Conservation (phyloP, 2,888 invertebrate species). For the Nasonovia ribisnigri region DNA sequence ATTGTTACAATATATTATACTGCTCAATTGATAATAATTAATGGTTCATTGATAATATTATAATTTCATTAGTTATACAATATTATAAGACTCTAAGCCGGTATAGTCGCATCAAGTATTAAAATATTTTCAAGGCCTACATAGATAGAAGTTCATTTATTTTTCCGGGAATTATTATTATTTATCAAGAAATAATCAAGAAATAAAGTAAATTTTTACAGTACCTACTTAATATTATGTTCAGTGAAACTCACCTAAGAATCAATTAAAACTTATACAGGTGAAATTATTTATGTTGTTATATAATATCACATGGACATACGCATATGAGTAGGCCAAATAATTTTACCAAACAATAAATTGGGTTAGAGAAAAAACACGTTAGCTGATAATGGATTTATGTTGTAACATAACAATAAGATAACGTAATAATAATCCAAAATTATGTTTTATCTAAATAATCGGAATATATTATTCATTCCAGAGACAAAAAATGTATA, state of each 20-base stretch:
- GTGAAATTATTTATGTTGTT: not conserved
- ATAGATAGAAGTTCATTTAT: not conserved
- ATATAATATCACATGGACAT: not conserved
- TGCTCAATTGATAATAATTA: constrained; percentile 33
- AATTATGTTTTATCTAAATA: not conserved
- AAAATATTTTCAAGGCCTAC: not conserved
- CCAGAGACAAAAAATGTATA: not conserved
- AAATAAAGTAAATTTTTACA: not conserved
- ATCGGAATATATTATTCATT: not conserved
- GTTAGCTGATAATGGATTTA: not conserved
- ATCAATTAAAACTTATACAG: not conserved
- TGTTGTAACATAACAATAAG: not conserved
- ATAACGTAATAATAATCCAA: not conserved
- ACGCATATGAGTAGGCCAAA: not conserved
- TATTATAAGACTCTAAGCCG: not conserved
- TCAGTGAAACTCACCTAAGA: not conserved
- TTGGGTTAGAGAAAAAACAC: not conserved
- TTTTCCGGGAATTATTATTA: not conserved
- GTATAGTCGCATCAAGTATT: not conserved
- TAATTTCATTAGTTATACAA: not conserved
- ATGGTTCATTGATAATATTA: constrained; percentile 18
- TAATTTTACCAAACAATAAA: not conserved
- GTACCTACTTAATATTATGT: not conserved
- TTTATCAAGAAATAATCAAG: not conserved
- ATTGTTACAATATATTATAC: not conserved